Conservation (phyloP, 1,140 invertebrate genomes). For the Penaeus chinensis region DNA sequence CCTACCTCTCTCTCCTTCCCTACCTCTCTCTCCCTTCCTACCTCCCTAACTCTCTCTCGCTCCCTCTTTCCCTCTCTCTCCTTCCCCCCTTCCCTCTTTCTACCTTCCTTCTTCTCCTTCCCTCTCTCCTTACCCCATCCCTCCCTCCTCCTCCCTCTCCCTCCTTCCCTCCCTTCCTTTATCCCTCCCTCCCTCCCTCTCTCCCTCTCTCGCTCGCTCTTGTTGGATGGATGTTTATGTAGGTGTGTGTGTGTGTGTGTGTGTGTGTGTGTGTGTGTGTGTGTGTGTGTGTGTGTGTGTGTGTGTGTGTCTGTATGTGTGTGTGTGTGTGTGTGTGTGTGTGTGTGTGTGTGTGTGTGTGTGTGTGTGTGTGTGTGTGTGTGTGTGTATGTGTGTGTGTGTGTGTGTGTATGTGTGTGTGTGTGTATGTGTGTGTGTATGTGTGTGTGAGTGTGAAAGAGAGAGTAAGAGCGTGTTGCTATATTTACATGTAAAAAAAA, state of each 20-base stretch:
- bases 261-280: slow-evolving; percentile 17
- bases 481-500: too few species aligned
- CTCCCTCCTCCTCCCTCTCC: background rate
- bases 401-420: background rate
- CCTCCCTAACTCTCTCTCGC: too few species aligned
- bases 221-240: background rate
- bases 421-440: slow-evolving; percentile 13
- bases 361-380: slow-evolving; percentile 7
- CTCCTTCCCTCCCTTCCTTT: too few species aligned
- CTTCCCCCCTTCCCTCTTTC: too few species aligned
- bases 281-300: background rate
- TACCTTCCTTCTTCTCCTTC: too few species aligned
- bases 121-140: background rate
- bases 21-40: too few species aligned
- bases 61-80: too few species aligned
- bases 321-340: slow-evolving; percentile 7
- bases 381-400: background rate
- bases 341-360: slow-evolving; percentile 13
- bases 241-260: background rate
- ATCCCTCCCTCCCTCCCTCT: background rate
- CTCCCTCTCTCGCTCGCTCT: background rate
- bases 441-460: background rate
- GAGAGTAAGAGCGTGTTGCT: too few species aligned
- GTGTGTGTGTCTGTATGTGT: background rate
- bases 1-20: too few species aligned